These are phyloP conservation scores for Proales similis DNA, from an alignment of 1,140 invertebrate genomes.

Conservation along the genomic window DNA sequence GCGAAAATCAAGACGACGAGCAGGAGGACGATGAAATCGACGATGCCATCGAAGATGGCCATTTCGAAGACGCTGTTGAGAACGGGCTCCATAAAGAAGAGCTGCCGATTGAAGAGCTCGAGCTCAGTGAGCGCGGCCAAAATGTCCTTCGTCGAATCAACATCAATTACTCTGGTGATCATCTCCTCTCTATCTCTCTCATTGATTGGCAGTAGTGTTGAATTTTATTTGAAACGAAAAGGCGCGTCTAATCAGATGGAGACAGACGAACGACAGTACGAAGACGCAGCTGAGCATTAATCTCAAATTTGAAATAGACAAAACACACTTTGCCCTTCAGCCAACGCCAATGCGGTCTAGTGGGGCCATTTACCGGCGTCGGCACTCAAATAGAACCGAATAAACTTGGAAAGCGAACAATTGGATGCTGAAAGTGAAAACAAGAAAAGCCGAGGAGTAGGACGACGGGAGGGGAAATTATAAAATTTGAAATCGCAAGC, in stretches of 20 bases:
- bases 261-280: constrained; percentile 17
- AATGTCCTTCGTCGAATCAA: constrained; percentile 9
- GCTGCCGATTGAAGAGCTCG: not conserved
- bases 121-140: not conserved
- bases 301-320: too few species aligned
- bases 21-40: not conserved
- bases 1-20: not conserved
- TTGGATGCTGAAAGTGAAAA: too few species aligned
- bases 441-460: too few species aligned
- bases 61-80: not conserved
- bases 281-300: too few species aligned
- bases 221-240: too few species aligned
- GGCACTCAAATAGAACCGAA: too few species aligned
- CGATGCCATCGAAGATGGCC: constrained; percentile 11
- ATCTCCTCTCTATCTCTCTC: not conserved
- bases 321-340: too few species aligned
- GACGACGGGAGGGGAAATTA: too few species aligned
- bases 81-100: constrained; percentile 11
- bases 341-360: too few species aligned
- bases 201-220: not conserved
- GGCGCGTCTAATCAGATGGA: not conserved
- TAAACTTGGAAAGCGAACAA: too few species aligned
- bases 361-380: too few species aligned
- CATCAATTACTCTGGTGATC: not conserved
- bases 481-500: too few species aligned